Evolutionary conservation across 92 coral and sea anemone genomes (phyloP).

Genomic region (Bergia sp.): DNA sequence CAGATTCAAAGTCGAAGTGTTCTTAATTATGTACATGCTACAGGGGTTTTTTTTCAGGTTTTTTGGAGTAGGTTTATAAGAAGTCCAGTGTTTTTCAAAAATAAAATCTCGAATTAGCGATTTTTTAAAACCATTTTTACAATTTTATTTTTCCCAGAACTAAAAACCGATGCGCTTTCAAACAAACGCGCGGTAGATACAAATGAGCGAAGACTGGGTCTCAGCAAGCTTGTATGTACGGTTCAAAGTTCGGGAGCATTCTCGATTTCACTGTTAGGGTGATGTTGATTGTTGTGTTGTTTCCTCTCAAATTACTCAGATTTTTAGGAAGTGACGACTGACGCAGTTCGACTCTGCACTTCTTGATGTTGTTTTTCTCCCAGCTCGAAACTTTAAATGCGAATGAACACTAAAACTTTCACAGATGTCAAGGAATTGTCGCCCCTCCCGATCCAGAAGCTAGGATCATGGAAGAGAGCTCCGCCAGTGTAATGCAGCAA

Average conservation of each 20-base stretch:
- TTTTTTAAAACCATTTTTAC: neutral
- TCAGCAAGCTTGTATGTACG: neutral
- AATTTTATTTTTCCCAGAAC: neutral
- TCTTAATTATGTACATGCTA: neutral
- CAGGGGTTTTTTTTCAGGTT: neutral
- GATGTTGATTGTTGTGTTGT: neutral
- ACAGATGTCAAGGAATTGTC: slow-evolving; percentile 33
- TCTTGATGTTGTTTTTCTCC: slow-evolving; percentile 14
- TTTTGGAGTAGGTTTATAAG: neutral
- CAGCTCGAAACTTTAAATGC: neutral
- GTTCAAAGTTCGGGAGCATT: slow-evolving; percentile 42
- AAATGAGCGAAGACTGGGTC: slow-evolving; percentile 26
- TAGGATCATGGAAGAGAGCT: neutral
- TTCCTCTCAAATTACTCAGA: slow-evolving; percentile 11
- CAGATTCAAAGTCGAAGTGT: slow-evolving; percentile 28
- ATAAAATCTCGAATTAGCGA: neutral
- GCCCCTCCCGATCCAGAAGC: slow-evolving; percentile 40
- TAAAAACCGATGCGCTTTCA: neutral
- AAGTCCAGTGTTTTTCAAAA: neutral
- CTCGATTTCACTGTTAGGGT: slow-evolving; percentile 11
- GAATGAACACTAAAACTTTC: slow-evolving; percentile 31
- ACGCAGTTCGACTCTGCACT: neutral
- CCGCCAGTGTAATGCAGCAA: slow-evolving; percentile 26
- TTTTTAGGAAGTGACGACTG: slow-evolving; percentile 10
- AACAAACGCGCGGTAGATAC: neutral